Evolutionary conservation across 1,140 invertebrate genomes (phyloP).

Genomic region (Saccostrea glomerata): DNA sequence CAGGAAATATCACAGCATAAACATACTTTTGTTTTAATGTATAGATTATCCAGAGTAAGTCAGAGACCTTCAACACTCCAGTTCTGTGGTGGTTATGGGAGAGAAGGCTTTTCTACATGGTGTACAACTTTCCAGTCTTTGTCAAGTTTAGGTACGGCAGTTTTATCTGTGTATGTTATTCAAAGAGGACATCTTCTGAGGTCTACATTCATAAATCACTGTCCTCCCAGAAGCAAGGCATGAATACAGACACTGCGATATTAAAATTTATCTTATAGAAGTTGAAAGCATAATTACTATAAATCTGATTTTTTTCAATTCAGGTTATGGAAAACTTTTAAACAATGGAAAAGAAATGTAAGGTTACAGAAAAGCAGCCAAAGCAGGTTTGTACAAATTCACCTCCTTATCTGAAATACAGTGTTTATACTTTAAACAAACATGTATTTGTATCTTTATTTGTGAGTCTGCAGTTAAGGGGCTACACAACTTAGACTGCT

Average conservation of each 20-base stretch:
- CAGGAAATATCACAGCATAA: too few relatives aligned
- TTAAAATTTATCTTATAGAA: too few relatives aligned
- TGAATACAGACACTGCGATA: too few relatives aligned
- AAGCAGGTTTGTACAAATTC: conserved; percentile 68
- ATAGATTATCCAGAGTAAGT: conserved; percentile 51
- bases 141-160: conserved; percentile 72
- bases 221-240: background rate
- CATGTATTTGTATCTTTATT: background rate
- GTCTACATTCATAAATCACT: background rate
- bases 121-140: conserved; percentile 74
- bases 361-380: conserved; percentile 69
- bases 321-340: conserved; percentile 75
- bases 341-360: conserved; percentile 72
- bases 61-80: conserved; percentile 70
- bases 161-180: background rate
- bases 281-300: too few relatives aligned
- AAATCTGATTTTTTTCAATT: too few relatives aligned
- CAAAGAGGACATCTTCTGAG: background rate
- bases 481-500: too few relatives aligned
- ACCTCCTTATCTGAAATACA: background rate
- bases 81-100: conserved; percentile 78
- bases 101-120: conserved; percentile 66
- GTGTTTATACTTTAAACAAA: background rate
- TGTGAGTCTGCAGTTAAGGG: background rate
- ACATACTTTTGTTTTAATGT: too few relatives aligned